These are phyloP conservation scores for Temnothorax curvispinosus DNA, from an alignment of 1,140 invertebrate genomes.

Conservation along the genomic window DNA sequence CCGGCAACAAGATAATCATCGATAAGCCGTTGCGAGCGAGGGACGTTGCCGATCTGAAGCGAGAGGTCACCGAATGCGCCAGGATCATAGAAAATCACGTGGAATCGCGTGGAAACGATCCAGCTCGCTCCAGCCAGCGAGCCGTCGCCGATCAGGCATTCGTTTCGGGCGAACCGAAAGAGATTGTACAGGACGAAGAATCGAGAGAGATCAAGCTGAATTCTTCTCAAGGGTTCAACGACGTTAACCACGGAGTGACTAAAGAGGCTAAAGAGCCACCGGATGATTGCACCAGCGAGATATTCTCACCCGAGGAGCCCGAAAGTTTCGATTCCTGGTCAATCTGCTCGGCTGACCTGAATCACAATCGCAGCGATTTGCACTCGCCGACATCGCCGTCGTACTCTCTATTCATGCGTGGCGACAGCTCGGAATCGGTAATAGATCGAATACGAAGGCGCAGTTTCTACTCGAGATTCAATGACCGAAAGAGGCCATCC, in stretches of 20 bases:
- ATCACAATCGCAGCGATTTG: constrained; percentile 79
- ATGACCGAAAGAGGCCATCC: constrained; percentile 89
- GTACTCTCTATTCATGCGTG: constrained; percentile 77
- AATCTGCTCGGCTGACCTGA: constrained; percentile 87
- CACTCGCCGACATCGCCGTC: constrained; percentile 86
- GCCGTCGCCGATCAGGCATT: neutral
- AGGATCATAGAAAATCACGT: constrained; percentile 52
- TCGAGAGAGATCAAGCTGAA: neutral
- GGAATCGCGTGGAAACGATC: neutral
- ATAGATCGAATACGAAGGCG: constrained; percentile 94
- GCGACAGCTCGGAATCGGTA: constrained; percentile 89
- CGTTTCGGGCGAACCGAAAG: neutral
- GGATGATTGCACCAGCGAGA: constrained; percentile 66
- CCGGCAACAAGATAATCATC: constrained; percentile 76
- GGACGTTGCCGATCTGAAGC: constrained; percentile 72
- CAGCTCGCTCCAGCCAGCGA: too few species aligned
- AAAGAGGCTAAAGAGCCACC: neutral
- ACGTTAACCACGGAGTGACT: neutral
- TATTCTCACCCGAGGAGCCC: constrained; percentile 88
- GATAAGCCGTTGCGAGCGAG: constrained; percentile 74
- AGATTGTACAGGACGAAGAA: constrained; percentile 23
- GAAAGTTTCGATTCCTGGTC: constrained; percentile 90
- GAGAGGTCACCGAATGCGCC: constrained; percentile 58
- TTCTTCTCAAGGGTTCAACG: neutral
- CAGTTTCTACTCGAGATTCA: constrained; percentile 95